Evolutionary conservation across 2,888 invertebrate species (phyloP).

Genomic region (Leucoma salicis): DNA sequence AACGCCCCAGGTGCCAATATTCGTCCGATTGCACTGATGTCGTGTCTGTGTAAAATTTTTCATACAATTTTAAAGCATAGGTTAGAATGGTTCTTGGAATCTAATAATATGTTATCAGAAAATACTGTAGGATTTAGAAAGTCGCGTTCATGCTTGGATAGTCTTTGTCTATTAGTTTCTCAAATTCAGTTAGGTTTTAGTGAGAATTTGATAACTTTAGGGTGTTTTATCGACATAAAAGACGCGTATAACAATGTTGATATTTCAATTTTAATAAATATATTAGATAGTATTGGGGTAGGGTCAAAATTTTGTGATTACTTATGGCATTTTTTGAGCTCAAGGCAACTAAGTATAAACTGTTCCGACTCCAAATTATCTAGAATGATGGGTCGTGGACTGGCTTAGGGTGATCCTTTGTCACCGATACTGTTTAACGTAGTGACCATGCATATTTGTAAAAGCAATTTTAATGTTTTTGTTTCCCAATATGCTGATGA

Average conservation of each 20-base stretch:
- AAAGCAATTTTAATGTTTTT: neutral
- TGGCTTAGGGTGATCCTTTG: neutral
- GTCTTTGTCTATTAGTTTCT: too few species aligned
- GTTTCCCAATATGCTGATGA: neutral
- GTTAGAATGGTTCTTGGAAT: neutral
- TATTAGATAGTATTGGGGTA: neutral
- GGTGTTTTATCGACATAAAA: neutral
- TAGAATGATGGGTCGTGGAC: neutral
- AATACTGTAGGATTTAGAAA: too few species aligned
- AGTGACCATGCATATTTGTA: neutral
- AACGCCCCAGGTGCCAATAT: too few species aligned
- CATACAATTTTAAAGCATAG: too few species aligned
- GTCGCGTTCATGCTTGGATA: too few species aligned
- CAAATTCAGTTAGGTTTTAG: neutral
- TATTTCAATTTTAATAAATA: too few species aligned
- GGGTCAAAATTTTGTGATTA: neutral
- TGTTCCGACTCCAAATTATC: neutral
- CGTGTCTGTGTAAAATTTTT: too few species aligned
- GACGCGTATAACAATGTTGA: too few species aligned
- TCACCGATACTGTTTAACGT: neutral
- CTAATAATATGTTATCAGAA: too few species aligned
- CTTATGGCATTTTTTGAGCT: neutral
- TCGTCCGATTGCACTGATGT: too few species aligned
- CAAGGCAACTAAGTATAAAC: neutral
- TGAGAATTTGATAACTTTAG: neutral